Conservation (phyloP, 1,140 invertebrate genomes). For the Sipha flava region DNA sequence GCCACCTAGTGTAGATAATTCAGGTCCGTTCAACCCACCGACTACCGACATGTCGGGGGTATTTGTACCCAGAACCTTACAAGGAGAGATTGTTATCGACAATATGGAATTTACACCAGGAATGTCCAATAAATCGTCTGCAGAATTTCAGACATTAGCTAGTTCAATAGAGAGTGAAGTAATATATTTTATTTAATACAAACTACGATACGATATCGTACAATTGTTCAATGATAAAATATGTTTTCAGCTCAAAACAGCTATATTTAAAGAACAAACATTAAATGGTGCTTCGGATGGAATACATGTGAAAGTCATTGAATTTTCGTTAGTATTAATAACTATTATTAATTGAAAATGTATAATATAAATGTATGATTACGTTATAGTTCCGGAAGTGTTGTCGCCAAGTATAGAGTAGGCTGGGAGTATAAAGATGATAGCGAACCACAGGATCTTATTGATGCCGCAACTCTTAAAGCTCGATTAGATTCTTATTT, state of each 20-base stretch:
- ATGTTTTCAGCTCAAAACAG: slow-evolving; percentile 29
- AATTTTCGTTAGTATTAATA: background rate
- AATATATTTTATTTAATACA: slow-evolving; percentile 38
- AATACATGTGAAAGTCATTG: background rate
- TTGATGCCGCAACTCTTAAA: slow-evolving; percentile 47
- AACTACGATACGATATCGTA: background rate
- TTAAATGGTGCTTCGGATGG: background rate
- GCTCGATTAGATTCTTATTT: slow-evolving; percentile 47
- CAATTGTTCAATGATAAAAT: no score
- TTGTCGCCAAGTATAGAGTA: slow-evolving; percentile 55
- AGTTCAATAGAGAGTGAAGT: slow-evolving; percentile 51
- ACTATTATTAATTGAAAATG: background rate
- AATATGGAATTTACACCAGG: slow-evolving; percentile 54
- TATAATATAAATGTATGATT: background rate
- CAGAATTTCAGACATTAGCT: slow-evolving; percentile 53
- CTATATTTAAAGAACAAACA: background rate
- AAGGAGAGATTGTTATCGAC: slow-evolving; percentile 58
- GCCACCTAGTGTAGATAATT: background rate
- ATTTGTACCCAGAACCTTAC: slow-evolving; percentile 52
- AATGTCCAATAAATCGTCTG: slow-evolving; percentile 52
- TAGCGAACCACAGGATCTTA: slow-evolving; percentile 46
- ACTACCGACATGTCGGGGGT: slow-evolving; percentile 41
- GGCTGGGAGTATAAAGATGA: slow-evolving; percentile 52
- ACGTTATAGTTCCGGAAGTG: slow-evolving; percentile 52
- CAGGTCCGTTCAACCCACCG: background rate